phyloP scores from a whole-genome alignment of 2,888 invertebrate genomes.

The Ischnus inquisitorius region DNA sequence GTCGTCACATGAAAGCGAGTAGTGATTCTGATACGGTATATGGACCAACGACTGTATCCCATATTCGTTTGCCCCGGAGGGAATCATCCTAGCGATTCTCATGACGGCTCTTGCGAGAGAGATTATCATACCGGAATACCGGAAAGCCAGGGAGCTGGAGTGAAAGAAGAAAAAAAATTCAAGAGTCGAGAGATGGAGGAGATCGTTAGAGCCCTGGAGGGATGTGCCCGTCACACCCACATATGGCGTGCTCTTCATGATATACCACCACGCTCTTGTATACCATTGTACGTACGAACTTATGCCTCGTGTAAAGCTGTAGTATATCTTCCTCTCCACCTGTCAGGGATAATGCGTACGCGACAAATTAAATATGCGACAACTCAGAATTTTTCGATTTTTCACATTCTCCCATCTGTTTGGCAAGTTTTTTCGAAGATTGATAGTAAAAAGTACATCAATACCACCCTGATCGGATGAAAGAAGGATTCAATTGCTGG shows the following conservation, averaged over 20 bases:
- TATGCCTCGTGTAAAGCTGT: slow-evolving; percentile 35
- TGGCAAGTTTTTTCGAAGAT: background rate
- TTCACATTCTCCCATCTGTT: background rate
- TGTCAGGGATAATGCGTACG: slow-evolving; percentile 38
- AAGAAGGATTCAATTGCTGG: background rate
- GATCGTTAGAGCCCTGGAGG: slow-evolving; percentile 66
- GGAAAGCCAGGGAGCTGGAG: slow-evolving; percentile 16
- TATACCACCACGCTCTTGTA: slow-evolving; percentile 50
- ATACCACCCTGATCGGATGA: background rate
- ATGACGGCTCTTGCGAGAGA: slow-evolving; percentile 55
- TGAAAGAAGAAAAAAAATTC: slow-evolving; percentile 45
- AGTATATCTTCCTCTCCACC: slow-evolving; percentile 19
- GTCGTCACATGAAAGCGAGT: background rate
- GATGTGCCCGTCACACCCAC: slow-evolving; percentile 78
- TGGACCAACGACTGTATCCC: slow-evolving; percentile 3
- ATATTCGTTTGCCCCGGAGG: slow-evolving; percentile 26
- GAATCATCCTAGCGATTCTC: slow-evolving; percentile 58
- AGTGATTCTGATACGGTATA: background rate
- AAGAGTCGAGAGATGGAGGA: slow-evolving; percentile 39
- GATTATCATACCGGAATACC: slow-evolving; percentile 51
- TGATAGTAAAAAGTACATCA: background rate
- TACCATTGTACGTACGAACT: slow-evolving; percentile 49
- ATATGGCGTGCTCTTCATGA: slow-evolving; percentile 80
- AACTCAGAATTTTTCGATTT: background rate
- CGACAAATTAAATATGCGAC: slow-evolving; percentile 44